phyloP scores from a whole-genome alignment of 1,140 invertebrate genomes.

The Hycleus cichorii region DNA sequence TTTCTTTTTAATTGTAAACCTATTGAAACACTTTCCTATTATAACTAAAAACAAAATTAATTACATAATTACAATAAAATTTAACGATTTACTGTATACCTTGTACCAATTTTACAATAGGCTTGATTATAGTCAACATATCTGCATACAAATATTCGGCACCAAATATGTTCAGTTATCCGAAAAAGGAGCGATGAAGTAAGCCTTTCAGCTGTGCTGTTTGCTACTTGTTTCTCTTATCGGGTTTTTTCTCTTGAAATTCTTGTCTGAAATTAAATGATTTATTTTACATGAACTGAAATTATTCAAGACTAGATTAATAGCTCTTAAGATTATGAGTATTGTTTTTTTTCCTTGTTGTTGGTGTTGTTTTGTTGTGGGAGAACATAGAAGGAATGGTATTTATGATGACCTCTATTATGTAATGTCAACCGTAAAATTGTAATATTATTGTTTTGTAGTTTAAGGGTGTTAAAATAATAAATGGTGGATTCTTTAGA shows the following conservation, averaged over 20 bases:
- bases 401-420: too few relatives aligned
- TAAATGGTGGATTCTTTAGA: conserved; percentile 6
- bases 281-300: too few relatives aligned
- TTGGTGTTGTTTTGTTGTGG: too few relatives aligned
- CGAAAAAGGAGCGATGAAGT: conserved; percentile 10
- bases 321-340: too few relatives aligned
- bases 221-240: not conserved
- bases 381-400: too few relatives aligned
- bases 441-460: too few relatives aligned
- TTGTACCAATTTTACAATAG: conserved; percentile 1
- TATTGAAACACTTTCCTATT: conserved; percentile 2
- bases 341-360: too few relatives aligned
- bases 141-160: not conserved
- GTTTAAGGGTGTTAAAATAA: conserved; percentile 10
- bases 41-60: conserved; percentile 1
- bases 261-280: too few relatives aligned
- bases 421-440: too few relatives aligned
- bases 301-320: too few relatives aligned
- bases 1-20: too few relatives aligned
- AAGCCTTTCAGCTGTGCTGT: not conserved
- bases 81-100: conserved; percentile 8
- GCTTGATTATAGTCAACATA: not conserved
- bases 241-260: not conserved
- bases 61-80: conserved; percentile 11
- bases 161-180: conserved; percentile 5